Percentiles rank a stretch among this genome's conserved stretches.
phyloP scores from a whole-genome alignment of 2,113 vertebrate species.

The Ailuropoda melanoleuca region DNA sequence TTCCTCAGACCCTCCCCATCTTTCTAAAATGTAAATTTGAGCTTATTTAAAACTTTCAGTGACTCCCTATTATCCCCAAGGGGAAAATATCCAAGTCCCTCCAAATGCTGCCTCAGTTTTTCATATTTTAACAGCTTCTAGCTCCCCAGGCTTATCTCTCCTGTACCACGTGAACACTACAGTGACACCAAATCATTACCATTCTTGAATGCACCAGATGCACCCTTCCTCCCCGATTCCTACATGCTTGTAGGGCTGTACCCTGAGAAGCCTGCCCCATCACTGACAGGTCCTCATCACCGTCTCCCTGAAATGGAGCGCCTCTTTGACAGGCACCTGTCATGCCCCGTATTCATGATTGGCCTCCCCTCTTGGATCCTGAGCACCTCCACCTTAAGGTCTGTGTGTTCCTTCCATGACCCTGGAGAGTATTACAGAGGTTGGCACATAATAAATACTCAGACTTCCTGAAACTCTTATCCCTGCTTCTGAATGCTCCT shows the following conservation, averaged over 20 bases:
- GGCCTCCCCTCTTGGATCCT: background rate
- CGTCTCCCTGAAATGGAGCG: background rate
- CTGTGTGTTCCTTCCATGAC: background rate
- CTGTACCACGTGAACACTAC: rapidly evolving
- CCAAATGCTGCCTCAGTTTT: background rate
- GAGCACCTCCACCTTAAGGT: background rate
- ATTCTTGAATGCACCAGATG: rapidly evolving
- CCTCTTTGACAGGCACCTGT: background rate
- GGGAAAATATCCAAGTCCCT: background rate
- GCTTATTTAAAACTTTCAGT: background rate
- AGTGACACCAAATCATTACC: background rate
- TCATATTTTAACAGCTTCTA: background rate
- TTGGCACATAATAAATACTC: background rate
- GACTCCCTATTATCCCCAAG: background rate
- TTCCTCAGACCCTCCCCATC: background rate
- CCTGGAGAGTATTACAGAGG: background rate
- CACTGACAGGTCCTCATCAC: background rate
- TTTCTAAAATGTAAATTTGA: background rate
- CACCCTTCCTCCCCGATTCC: background rate
- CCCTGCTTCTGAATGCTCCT: background rate
- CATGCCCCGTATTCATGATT: background rate
- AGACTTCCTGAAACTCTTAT: background rate
- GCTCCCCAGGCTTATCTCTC: background rate
- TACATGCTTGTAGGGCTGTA: background rate
- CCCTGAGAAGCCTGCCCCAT: background rate